These are phyloP conservation scores for Troides helena DNA, from an alignment of 2,888 invertebrate genomes.

Conservation along the genomic window DNA sequence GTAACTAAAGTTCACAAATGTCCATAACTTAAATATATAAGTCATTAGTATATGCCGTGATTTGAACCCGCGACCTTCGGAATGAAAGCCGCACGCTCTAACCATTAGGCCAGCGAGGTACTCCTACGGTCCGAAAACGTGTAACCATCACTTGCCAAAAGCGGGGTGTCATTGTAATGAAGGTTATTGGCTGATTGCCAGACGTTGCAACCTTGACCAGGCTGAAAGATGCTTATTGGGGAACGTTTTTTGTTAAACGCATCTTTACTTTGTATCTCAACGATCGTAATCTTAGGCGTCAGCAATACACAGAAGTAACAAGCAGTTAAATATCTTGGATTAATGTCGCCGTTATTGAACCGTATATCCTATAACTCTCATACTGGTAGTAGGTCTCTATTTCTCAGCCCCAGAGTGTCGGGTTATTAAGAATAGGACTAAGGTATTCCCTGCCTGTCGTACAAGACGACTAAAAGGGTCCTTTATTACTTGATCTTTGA, in stretches of 20 bases:
- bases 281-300: neutral
- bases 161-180: constrained; percentile 13
- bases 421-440: no score
- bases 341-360: no score
- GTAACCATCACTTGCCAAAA: constrained; percentile 24
- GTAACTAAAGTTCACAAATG: no score
- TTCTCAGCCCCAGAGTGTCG: no score
- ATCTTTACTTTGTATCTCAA: neutral
- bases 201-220: constrained; percentile 22
- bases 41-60: no score
- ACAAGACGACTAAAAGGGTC: no score
- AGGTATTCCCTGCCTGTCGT: no score
- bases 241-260: neutral
- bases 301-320: neutral
- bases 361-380: no score
- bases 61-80: no score
- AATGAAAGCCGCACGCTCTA: neutral
- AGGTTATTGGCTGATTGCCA: constrained; percentile 21
- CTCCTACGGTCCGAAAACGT: constrained; percentile 14
- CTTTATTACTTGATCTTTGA: no score
- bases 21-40: no score
- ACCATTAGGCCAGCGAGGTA: neutral
- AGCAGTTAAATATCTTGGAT: neutral
- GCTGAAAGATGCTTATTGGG: constrained; percentile 1
- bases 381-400: no score